Base-by-base conservation (phyloP, 35 echinoderm and acorn worm species). In the Ophiothrix spiculata region DNA sequence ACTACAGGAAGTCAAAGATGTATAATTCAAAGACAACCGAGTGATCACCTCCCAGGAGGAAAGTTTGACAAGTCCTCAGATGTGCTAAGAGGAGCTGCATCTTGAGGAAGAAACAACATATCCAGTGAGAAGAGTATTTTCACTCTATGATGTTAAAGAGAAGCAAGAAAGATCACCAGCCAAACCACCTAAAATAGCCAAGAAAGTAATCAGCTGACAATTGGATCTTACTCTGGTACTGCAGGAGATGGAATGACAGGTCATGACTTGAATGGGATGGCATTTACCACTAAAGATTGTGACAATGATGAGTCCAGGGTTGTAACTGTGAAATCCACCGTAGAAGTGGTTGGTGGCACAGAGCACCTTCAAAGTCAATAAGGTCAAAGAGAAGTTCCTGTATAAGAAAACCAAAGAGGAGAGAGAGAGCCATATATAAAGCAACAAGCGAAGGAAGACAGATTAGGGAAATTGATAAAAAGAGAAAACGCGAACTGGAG, bases 61-160 rank as follows among this genome's bases (percentile, higher is more conserved):
- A n/a, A n/a, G n/a, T n/a, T n/a, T n/a, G n/a, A n/a, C n/a, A n/a
- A n/a, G n/a, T n/a, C n/a, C n/a, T n/a, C n/a, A n/a, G n/a, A n/a
- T n/a, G n/a, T n/a, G n/a, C n/a, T n/a, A n/a, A n/a, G n/a, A n/a
- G n/a, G n/a, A n/a, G n/a, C n/a, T n/a, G n/a, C n/a, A n/a, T n/a
- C n/a, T n/a, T n/a, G n/a, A n/a, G 17, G 17, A 8, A 80, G 78
- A 12, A 41, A 80, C 78, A 80, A 80, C 38, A 80, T 80, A 4
- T 80, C 78, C 23, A 38, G 78, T 39, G 78, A 80, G n/a, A n/a
- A n/a, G 78, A 80, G 37, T 80, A 2, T 80, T 80, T 80, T 37
- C 78, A 80, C 1, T 40, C 12, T 80, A 41, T 39, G 78, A 80
- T 80, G 78, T 38, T 33, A 80, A 33, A 40, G 33, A 80, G 8